These are phyloP conservation scores for Cephalopterus ornatus DNA, from an alignment of 2,113 vertebrate genomes.

Conservation along the genomic window DNA sequence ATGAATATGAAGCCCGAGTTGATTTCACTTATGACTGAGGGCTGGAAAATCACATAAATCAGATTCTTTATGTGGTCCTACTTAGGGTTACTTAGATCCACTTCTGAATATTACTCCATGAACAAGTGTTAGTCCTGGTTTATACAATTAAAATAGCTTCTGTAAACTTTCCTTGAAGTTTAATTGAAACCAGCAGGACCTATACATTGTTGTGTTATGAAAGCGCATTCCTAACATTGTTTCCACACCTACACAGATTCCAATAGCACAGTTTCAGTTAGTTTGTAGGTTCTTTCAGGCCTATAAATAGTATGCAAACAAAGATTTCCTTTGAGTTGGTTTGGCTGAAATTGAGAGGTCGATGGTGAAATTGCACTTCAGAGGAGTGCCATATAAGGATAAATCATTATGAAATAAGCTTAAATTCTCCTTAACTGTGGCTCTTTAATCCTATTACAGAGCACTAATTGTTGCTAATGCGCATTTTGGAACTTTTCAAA, in stretches of 20 bases:
- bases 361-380: background rate
- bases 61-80: background rate
- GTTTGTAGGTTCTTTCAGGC: background rate
- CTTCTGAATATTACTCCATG: background rate
- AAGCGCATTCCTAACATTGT: background rate
- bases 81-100: background rate
- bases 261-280: background rate
- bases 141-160: background rate
- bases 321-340: background rate
- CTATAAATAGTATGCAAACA: background rate
- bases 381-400: background rate
- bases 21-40: background rate
- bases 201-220: background rate
- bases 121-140: background rate
- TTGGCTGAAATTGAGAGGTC: background rate
- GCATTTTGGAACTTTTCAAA: background rate
- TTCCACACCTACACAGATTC: background rate
- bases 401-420: slow-evolving; percentile 27
- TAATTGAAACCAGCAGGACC: background rate
- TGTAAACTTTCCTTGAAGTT: background rate
- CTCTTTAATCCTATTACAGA: background rate
- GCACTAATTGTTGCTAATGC: slow-evolving; percentile 7
- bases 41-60: background rate
- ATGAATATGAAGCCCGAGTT: background rate
- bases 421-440: background rate